A percentile compares a stretch with the other conserved stretches of the same genome.
Conservation (phyloP, 1,140 invertebrate genomes). For the Amyelois transitella region DNA sequence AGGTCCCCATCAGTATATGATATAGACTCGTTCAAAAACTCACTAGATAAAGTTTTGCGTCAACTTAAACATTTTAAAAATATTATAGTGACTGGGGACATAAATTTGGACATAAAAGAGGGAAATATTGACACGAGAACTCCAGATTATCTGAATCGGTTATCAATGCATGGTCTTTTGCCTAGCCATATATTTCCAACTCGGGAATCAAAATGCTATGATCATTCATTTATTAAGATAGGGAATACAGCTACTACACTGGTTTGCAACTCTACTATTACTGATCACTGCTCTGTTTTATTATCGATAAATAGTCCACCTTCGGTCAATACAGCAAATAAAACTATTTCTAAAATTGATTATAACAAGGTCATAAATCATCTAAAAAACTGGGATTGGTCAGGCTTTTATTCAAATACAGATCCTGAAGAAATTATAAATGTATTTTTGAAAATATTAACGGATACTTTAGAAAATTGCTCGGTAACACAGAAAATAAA, state of each 20-base stretch:
- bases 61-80: conserved; percentile 2
- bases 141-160: background rate
- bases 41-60: background rate
- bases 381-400: background rate
- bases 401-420: background rate
- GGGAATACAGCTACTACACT: background rate
- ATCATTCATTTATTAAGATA: background rate
- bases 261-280: background rate
- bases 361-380: background rate
- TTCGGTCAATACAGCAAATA: background rate
- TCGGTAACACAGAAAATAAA: background rate
- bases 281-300: background rate
- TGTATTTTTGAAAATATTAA: background rate
- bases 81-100: conserved; percentile 1
- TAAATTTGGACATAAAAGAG: conserved; percentile 8
- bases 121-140: background rate
- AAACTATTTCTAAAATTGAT: background rate
- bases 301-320: background rate
- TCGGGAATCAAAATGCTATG: background rate
- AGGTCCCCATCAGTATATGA: background rate
- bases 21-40: background rate
- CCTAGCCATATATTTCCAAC: background rate
- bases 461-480: background rate
- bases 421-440: background rate
- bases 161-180: background rate